phyloP scores from a whole-genome alignment of 2,113 vertebrate species.

The Acinonyx jubatus region DNA sequence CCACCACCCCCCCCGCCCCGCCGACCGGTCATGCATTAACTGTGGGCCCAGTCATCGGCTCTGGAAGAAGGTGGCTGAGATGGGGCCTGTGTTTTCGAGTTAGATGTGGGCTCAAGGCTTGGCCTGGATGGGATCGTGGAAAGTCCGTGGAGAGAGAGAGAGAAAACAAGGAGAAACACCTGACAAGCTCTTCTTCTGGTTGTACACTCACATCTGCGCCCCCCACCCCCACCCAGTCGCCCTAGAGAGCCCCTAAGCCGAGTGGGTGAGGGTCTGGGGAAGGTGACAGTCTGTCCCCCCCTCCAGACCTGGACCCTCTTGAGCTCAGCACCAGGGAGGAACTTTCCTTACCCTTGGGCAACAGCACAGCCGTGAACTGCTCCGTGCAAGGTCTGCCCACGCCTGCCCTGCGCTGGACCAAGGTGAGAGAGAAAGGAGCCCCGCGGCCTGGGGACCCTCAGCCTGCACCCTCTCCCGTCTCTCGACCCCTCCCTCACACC shows the following conservation, averaged over 20 bases:
- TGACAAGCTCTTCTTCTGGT: background rate
- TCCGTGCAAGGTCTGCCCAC: slow-evolving; percentile 81
- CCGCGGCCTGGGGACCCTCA: rapidly evolving
- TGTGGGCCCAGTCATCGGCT: background rate
- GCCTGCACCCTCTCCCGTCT: rapidly evolving
- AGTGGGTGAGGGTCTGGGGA: background rate
- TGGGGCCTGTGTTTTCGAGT: rapidly evolving
- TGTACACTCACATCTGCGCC: background rate
- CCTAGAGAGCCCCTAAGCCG: background rate
- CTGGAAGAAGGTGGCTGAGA: no score
- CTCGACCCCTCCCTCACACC: rapidly evolving
- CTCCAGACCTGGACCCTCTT: slow-evolving; percentile 88
- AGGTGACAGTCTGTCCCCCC: background rate
- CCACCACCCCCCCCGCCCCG: no score
- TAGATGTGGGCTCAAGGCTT: background rate
- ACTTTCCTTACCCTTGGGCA: slow-evolving; percentile 74
- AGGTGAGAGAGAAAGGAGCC: slow-evolving; percentile 80
- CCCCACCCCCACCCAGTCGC: background rate
- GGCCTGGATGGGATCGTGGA: background rate
- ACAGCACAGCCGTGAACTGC: slow-evolving; percentile 83
- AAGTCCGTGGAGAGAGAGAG: no score
- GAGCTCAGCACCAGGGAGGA: slow-evolving; percentile 77
- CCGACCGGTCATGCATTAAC: background rate
- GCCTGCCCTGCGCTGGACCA: slow-evolving; percentile 88
- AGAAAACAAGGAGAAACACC: rapidly evolving